Percentiles rank a stretch among this genome's conserved stretches.
phyloP scores from a whole-genome alignment of 2,888 invertebrate genomes.

The Busseola fusca region DNA sequence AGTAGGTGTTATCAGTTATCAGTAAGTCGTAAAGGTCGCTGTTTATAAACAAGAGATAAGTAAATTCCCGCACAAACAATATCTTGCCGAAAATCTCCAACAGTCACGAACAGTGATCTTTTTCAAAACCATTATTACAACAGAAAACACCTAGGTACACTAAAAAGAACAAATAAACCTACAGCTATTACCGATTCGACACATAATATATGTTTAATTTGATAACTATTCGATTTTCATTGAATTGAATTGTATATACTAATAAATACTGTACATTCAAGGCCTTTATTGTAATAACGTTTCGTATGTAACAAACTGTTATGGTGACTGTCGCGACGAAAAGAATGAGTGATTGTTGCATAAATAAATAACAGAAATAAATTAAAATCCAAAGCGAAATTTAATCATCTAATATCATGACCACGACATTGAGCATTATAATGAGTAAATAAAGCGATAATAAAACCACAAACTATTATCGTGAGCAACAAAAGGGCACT shows the following conservation, averaged over 20 bases:
- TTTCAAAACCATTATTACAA: conserved; percentile 58
- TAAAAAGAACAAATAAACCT: conserved; percentile 19
- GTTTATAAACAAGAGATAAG: conserved; percentile 46
- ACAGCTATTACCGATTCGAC: conserved; percentile 53
- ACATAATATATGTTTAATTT: conserved; percentile 44
- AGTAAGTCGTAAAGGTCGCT: conserved; percentile 42
- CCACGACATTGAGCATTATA: conserved; percentile 87
- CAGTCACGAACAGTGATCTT: conserved; percentile 56
- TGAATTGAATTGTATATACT: conserved; percentile 45
- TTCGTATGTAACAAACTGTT: conserved; percentile 56
- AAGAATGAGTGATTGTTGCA: conserved; percentile 57
- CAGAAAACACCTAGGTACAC: conserved; percentile 14
- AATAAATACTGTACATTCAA: conserved; percentile 47
- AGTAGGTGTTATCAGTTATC: conserved; percentile 40
- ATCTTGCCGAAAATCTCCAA: conserved; percentile 46
- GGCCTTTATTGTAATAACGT: conserved; percentile 57
- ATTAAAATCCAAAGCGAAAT: conserved; percentile 76
- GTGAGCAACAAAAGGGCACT: conserved; percentile 85
- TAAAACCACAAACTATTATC: conserved; percentile 73
- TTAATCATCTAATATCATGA: conserved; percentile 86
- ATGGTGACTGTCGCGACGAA: conserved; percentile 42
- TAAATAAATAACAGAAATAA: conserved; percentile 79
- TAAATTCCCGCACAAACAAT: conserved; percentile 49
- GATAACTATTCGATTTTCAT: conserved; percentile 34
- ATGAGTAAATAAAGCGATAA: conserved; percentile 84